Base-by-base conservation (phyloP, 2,797 vertebrate genomes). In the Sebastiscus albofasciatus region DNA sequence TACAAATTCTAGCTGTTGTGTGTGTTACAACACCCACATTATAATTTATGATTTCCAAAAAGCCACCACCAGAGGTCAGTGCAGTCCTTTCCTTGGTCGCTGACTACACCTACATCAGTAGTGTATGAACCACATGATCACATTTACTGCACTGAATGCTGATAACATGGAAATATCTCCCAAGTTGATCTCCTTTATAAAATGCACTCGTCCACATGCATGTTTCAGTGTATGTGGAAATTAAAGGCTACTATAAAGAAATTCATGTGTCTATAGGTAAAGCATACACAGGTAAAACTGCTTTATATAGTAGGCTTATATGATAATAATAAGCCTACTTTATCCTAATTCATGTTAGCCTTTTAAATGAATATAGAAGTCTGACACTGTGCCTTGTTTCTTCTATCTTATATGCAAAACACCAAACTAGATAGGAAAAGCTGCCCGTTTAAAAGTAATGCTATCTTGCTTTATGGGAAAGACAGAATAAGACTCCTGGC, bases 61-160 rank as follows among this genome's bases (percentile, higher is more conserved):
- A 55, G 24, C 67, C 22, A 60, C 80, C 94, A 72, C 87, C 70
- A 94, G 94, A 76, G 89, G 93, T 86, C 92, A 93, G 77, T 90
- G 72, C 22, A 71, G 29, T 8, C 16, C 56, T 29, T 13, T 26
- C n/a, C 2, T 14, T 64, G 18, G 3, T 55, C n/a, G 4, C 29
- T 27, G 7, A 2, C 10, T n/a, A 5, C 6, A 6, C 11, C 18
- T 6, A n/a, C 12, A 24, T 33, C 39, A 59, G 20, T 18, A 11
- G 24, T 20, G 9, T 9, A 2, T 62, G 24, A 2, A 64, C 14
- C 59, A 78, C 13, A 59, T 75, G 74, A 78, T 62, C 71, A 52
- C 16, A 52, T 29, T 31, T 20, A 34, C 46, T 62, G 62, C 39
- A 65, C 7, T 72, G 16, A 55, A 20, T 18, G 4, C 31, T 26